phyloP scores from a whole-genome alignment of 2,797 vertebrate species.

The Graptemys geographica region DNA sequence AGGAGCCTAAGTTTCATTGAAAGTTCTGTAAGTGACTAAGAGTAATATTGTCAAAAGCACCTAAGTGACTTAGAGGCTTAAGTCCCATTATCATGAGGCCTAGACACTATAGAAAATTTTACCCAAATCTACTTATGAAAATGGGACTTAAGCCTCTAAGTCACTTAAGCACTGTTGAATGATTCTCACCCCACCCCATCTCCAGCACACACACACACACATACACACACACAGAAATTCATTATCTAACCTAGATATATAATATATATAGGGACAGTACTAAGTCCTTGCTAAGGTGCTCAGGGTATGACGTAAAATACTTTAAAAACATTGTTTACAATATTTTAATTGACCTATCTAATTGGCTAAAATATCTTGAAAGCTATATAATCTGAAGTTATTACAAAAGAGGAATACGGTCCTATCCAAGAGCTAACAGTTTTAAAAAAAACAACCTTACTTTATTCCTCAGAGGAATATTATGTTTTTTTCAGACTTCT shows the following conservation, averaged over 20 bases:
- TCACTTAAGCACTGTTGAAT: not conserved
- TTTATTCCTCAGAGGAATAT: too few relatives aligned
- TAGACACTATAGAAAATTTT: not conserved
- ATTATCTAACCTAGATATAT: not conserved
- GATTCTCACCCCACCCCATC: not conserved
- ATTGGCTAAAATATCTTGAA: not conserved
- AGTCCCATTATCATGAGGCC: not conserved
- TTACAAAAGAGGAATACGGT: not conserved
- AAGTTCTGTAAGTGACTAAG: not conserved
- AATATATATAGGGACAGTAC: not conserved
- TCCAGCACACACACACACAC: not conserved
- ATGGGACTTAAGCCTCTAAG: not conserved
- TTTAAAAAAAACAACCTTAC: not conserved
- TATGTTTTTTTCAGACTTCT: not conserved
- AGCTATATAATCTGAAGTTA: not conserved
- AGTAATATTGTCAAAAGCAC: not conserved
- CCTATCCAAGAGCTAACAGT: not conserved
- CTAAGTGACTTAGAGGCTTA: not conserved
- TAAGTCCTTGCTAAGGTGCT: not conserved
- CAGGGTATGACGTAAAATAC: not conserved
- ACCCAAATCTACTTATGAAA: not conserved
- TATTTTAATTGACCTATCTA: too few relatives aligned
- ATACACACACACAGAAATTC: not conserved
- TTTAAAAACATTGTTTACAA: not conserved
- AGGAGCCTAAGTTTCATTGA: not conserved